Conservation (phyloP, 2,113 vertebrate genomes). For the Xenopus borealis region DNA sequence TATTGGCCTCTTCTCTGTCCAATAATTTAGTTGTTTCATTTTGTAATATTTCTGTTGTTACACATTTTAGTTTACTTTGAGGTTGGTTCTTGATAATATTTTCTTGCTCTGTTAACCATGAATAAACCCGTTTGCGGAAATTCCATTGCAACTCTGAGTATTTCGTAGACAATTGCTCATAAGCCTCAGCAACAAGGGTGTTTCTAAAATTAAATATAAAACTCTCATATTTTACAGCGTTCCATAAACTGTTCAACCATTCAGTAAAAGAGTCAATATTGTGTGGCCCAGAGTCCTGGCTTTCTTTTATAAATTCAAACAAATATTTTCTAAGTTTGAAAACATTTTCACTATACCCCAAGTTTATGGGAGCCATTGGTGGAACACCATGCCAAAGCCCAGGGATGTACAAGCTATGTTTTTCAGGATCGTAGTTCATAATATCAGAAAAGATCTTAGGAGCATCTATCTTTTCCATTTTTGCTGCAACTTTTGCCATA, state of each 20-base stretch:
- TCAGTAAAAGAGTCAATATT: conserved; percentile 48
- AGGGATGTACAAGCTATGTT: conserved; percentile 48
- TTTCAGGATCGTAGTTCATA: conserved; percentile 53
- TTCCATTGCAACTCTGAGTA: conserved; percentile 52
- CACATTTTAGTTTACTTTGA: neutral
- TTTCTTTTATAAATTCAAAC: conserved; percentile 50
- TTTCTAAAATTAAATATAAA: conserved; percentile 39
- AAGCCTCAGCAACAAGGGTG: conserved; percentile 35
- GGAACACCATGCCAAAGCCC: conserved; percentile 55
- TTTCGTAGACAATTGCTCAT: conserved; percentile 22
- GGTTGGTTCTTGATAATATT: conserved; percentile 48
- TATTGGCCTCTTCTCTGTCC: neutral
- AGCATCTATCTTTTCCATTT: conserved; percentile 64
- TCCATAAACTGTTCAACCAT: conserved; percentile 53
- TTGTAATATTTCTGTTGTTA: neutral
- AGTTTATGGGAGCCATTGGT: conserved; percentile 51
- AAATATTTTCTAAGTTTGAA: conserved; percentile 58
- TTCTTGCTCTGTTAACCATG: conserved; percentile 52
- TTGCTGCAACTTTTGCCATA: conserved; percentile 56
- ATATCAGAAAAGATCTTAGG: conserved; percentile 39
- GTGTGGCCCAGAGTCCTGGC: conserved; percentile 36
- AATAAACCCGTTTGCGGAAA: conserved; percentile 53
- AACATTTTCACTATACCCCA: conserved; percentile 53
- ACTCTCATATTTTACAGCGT: neutral
- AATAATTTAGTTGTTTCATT: conserved; percentile 40